A percentile compares a stretch with the other conserved stretches of the same genome.
phyloP scores from a whole-genome alignment of 2,113 vertebrate genomes.

The Plestiodon gilberti region DNA sequence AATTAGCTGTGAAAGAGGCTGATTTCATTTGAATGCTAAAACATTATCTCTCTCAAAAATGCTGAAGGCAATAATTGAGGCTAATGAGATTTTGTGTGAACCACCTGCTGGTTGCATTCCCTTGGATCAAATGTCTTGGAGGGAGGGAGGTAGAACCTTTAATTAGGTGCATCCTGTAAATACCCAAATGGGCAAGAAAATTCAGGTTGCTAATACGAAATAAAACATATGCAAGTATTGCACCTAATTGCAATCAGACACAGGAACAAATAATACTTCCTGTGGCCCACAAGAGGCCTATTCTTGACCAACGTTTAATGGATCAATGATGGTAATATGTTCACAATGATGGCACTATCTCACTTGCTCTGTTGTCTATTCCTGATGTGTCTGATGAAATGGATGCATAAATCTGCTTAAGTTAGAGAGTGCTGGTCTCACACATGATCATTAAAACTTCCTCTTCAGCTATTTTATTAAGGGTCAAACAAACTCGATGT shows the following conservation, averaged over 20 bases:
- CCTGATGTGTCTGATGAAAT: not conserved
- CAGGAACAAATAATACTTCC: not conserved
- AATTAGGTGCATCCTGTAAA: conserved; percentile 21
- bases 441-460: not conserved
- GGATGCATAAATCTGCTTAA: not conserved
- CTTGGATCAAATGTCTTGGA: conserved; percentile 22
- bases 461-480: no score
- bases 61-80: conserved; percentile 16
- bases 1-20: conserved; percentile 39
- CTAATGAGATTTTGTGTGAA: conserved; percentile 36
- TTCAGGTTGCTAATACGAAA: not conserved
- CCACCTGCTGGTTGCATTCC: conserved; percentile 13
- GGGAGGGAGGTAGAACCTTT: conserved; percentile 8
- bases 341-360: not conserved
- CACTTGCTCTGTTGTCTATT: not conserved
- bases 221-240: not conserved
- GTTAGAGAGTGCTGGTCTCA: not conserved
- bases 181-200: conserved; percentile 7
- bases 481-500: no score
- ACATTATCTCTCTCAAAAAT: conserved; percentile 32
- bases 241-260: not conserved
- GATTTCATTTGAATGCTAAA: conserved; percentile 19
- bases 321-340: not conserved
- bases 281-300: not conserved
- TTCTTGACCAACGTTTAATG: no score